phyloP scores from a whole-genome alignment of 2,113 vertebrate species.

The Herpailurus yagouaroundi region DNA sequence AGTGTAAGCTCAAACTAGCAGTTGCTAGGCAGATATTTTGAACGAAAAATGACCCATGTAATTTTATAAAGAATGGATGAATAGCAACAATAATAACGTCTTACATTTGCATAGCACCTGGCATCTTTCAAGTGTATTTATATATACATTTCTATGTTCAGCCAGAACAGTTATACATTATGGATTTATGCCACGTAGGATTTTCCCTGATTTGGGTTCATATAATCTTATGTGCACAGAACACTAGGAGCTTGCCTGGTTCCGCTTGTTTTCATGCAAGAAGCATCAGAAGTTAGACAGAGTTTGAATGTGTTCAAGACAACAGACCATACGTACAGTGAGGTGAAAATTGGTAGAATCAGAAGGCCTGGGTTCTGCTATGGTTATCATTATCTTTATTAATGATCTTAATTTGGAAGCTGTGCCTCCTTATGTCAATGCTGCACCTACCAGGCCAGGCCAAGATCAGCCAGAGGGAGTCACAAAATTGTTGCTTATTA shows the following conservation, averaged over 20 bases:
- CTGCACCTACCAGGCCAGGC: background rate
- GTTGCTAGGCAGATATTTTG: background rate
- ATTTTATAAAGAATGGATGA: background rate
- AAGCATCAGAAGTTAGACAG: background rate
- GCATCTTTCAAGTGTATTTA: background rate
- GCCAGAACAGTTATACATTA: background rate
- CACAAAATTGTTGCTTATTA: background rate
- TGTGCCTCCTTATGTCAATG: background rate
- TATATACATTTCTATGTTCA: background rate
- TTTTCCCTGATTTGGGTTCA: background rate
- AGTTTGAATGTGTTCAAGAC: background rate
- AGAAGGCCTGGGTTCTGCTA: background rate
- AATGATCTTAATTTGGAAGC: background rate
- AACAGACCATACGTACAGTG: background rate
- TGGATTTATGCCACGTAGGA: background rate
- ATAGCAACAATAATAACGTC: background rate
- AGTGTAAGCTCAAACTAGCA: background rate
- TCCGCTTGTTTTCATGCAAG: background rate
- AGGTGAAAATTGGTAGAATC: background rate
- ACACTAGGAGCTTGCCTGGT: background rate
- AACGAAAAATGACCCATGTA: background rate
- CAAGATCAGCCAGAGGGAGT: background rate
- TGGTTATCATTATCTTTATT: too few species aligned
- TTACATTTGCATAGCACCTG: background rate
- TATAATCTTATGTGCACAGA: background rate